Percentiles rank a stretch among this genome's conserved stretches.
phyloP scores from a whole-genome alignment of 2,797 vertebrate species.

The Liasis olivaceus region DNA sequence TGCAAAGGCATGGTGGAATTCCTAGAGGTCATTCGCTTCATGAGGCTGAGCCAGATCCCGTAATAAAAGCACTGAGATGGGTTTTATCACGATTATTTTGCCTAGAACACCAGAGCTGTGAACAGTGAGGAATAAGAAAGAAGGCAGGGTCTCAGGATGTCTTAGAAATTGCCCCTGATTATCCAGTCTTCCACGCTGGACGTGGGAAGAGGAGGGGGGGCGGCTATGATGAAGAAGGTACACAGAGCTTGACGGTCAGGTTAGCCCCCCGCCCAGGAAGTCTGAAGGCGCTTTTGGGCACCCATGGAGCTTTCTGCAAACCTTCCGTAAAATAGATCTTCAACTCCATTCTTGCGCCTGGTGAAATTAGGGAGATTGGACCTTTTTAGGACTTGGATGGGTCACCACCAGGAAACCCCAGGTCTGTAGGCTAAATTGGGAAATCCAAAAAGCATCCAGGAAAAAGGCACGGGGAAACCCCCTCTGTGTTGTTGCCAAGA shows the following conservation, averaged over 20 bases:
- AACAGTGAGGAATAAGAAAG: background rate
- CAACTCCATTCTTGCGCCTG: background rate
- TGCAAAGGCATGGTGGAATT: background rate
- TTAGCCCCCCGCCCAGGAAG: background rate
- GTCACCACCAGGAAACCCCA: background rate
- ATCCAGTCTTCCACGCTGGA: background rate
- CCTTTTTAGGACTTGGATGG: background rate
- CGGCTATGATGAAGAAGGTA: background rate
- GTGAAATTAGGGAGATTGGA: background rate
- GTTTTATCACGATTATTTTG: background rate
- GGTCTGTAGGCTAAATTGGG: background rate
- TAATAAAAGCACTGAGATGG: background rate
- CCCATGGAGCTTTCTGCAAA: background rate
- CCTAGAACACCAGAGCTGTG: background rate
- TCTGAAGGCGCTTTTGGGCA: background rate
- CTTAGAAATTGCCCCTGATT: background rate
- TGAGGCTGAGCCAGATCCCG: conserved; percentile 12
- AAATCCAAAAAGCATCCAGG: background rate
- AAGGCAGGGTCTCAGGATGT: background rate
- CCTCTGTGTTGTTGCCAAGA: background rate
- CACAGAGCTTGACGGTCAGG: background rate
- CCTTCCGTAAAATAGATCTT: background rate
- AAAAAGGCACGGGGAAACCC: background rate
- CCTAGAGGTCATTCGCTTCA: conserved; percentile 26
- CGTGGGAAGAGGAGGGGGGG: background rate